Base-by-base conservation (phyloP, 2,113 vertebrate species). In the Mormyrus lacerda region DNA sequence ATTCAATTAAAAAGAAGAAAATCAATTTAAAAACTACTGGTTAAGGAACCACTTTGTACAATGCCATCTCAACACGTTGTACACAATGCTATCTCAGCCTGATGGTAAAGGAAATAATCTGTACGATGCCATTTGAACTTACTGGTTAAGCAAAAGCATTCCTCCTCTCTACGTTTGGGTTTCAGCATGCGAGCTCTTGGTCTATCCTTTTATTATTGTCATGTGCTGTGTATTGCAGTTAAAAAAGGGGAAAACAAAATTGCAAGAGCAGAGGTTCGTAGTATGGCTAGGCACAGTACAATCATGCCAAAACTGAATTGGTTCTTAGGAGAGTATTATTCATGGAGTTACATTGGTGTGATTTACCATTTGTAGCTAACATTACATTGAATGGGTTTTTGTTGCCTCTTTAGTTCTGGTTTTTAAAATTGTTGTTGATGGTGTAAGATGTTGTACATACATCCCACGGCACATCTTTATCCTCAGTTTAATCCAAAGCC, bases 131-230 rank as follows among this genome's bases (percentile, higher is more conserved):
- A 89, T 89, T 50, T 89, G 42, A 55, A 89, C n/a, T 92, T 93
- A 91, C 51, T 55, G 19, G 85, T 87, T 55, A 61, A 87, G 94
- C 95, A 94, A 92, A 93, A 89, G 94, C 94, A 94, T 92, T 82
- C 94, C 44, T n/a, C 92, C 89, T 93, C 93, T 94, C 94, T 93
- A 95, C 93, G 95, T 95, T 93, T 94, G 94, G 93, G 93, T 94
- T 94, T 95, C 92, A 94, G 96, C 96, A 97, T 97, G 96, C 94
- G 93, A 93, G 92, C 89, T 93, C 95, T 95, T 39, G 27, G 31
- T 93, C 92, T 95, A 92, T 92, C 92, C 35, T 94, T 96, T 93
- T 91, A 76, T 91, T 94, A 95, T 92, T 93, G 93, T 95, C 91
- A 88, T 93, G 94, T 95, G 93, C 93, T 91, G 93, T 95, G 94